Evolutionary conservation across 2,113 vertebrate species (phyloP).

Genomic region (Limnothrissa miodon): DNA sequence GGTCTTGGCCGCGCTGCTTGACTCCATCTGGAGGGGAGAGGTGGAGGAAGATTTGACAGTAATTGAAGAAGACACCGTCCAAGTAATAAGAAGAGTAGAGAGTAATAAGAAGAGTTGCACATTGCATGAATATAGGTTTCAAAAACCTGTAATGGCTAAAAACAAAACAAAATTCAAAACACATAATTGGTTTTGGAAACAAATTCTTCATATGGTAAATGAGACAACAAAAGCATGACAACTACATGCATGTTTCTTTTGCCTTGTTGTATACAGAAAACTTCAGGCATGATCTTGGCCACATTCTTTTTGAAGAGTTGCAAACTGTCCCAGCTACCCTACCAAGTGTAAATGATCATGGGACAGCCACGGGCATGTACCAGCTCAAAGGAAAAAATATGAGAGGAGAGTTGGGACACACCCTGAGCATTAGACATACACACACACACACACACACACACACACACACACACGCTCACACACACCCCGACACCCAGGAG

Average conservation of each 20-base stretch:
- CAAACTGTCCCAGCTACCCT: not conserved
- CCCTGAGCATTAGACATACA: not conserved
- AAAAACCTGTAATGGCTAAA: no score
- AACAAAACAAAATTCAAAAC: no score
- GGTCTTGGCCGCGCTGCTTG: slow-evolving; percentile 75
- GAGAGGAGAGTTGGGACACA: not conserved
- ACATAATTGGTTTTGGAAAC: no score
- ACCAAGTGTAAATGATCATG: not conserved
- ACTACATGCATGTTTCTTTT: not conserved
- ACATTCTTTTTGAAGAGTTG: not conserved
- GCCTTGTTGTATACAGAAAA: not conserved
- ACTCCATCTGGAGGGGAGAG: slow-evolving; percentile 77
- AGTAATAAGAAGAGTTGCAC: no score
- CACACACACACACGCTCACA: no score
- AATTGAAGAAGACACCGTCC: not conserved
- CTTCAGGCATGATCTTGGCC: not conserved
- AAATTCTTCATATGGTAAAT: not conserved
- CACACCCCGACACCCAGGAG: no score
- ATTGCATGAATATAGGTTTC: no score
- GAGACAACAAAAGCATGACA: not conserved
- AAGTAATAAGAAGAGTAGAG: not conserved
- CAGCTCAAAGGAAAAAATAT: not conserved
- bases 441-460: no score
- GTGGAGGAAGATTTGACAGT: slow-evolving; percentile 11
- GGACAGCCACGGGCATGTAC: not conserved